A percentile compares a stretch with the other conserved stretches of the same genome.
phyloP scores from a whole-genome alignment of 92 coral and sea anemone genomes.

The Porites divaricata region DNA sequence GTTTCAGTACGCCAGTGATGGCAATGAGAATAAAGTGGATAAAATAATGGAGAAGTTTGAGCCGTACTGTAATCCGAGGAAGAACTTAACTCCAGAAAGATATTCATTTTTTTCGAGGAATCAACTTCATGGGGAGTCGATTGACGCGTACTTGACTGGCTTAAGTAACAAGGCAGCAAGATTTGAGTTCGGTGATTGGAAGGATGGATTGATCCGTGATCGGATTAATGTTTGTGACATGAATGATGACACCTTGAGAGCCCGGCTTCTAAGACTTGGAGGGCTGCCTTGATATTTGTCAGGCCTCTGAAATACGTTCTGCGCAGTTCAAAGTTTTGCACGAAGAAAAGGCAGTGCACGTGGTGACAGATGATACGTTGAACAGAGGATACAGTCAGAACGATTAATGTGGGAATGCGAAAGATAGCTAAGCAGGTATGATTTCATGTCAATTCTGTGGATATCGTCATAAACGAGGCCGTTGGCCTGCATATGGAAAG shows the following conservation, averaged over 20 bases:
- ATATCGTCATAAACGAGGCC: background rate
- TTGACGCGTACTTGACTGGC: constrained; percentile 50
- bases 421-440: background rate
- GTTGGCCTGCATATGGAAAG: background rate
- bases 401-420: background rate
- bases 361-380: background rate
- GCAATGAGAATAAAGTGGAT: constrained; percentile 9
- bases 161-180: constrained; percentile 40
- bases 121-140: constrained; percentile 39
- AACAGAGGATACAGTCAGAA: background rate
- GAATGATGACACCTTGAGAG: constrained; percentile 28
- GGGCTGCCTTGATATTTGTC: constrained; percentile 27
- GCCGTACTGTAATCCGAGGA: constrained; percentile 39
- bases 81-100: constrained; percentile 33
- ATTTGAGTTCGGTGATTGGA: constrained; percentile 38
- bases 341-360: background rate
- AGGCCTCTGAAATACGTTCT: too few relatives aligned
- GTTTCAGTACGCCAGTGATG: constrained; percentile 27
- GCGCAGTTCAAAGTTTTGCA: background rate
- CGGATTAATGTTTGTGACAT: constrained; percentile 52
- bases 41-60: constrained; percentile 26
- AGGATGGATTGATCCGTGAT: constrained; percentile 48
- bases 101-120: constrained; percentile 38
- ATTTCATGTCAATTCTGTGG: background rate
- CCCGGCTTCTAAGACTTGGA: constrained; percentile 48